Evolutionary conservation across 2,113 vertebrate species (phyloP).

Genomic region (Mustela lutreola): DNA sequence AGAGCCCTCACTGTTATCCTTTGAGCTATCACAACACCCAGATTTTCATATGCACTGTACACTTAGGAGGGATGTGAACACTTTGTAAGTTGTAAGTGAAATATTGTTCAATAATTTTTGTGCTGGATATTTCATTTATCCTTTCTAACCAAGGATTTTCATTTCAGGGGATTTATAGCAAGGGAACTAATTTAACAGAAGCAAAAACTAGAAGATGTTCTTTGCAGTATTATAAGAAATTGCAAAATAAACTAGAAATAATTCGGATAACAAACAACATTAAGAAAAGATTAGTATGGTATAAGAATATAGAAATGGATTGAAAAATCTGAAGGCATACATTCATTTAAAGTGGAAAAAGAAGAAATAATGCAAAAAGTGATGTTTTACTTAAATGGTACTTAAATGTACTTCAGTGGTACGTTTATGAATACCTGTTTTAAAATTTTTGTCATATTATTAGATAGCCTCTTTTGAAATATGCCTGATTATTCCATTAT

Average conservation of each 20-base stretch:
- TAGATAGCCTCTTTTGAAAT: background rate
- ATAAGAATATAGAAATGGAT: background rate
- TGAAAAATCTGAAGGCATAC: background rate
- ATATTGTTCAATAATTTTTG: background rate
- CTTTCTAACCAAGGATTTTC: background rate
- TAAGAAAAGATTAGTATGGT: background rate
- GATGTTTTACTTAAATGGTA: background rate
- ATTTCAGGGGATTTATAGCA: background rate
- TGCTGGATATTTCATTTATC: background rate
- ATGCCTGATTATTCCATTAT: background rate
- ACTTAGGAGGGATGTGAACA: background rate
- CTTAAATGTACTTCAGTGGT: background rate
- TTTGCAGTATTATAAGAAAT: background rate
- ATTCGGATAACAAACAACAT: conserved; percentile 18
- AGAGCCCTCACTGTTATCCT: background rate
- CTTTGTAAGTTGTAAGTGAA: background rate
- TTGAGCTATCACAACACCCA: background rate
- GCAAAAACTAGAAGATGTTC: background rate
- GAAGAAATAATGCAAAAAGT: background rate
- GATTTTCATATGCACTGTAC: background rate
- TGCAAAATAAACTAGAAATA: background rate
- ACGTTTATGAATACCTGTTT: background rate
- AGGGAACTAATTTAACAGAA: background rate
- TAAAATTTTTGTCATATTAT: background rate
- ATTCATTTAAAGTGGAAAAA: conserved; percentile 2